Conservation (phyloP, 2,888 invertebrate species). For the Acanthosoma haemorrhoidale region DNA sequence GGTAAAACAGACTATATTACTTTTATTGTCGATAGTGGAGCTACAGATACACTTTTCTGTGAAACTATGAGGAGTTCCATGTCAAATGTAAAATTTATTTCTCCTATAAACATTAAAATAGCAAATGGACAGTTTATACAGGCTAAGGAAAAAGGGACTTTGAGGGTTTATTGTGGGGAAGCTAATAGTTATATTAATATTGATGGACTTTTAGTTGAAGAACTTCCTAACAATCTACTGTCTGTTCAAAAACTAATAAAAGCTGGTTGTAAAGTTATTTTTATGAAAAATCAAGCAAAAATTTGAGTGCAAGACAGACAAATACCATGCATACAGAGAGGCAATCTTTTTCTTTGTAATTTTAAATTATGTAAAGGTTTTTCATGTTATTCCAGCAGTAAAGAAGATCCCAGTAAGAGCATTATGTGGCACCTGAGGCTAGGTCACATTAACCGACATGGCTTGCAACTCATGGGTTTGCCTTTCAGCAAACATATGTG, state of each 20-base stretch:
- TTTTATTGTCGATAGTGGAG: neutral
- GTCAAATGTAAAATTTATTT: neutral
- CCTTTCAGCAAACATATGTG: conserved; percentile 26
- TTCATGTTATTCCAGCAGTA: neutral
- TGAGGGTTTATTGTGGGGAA: neutral
- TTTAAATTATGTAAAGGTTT: neutral
- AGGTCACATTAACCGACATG: conserved; percentile 25
- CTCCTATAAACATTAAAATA: neutral
- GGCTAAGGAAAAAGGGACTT: neutral
- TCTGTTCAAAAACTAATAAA: no score
- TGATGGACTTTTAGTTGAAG: neutral
- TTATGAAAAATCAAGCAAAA: no score
- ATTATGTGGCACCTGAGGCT: conserved; percentile 24
- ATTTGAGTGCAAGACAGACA: neutral
- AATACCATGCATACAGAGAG: neutral
- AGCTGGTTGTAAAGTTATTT: neutral
- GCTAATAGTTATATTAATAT: neutral
- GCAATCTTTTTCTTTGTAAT: neutral
- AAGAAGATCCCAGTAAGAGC: neutral
- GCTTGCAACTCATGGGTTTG: conserved; percentile 22
- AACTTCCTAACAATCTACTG: neutral
- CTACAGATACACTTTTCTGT: neutral
- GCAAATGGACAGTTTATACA: neutral
- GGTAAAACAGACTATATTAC: neutral
- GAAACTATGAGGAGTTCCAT: neutral